Evolutionary conservation across 2,113 vertebrate genomes (phyloP), one percentile per base, ranked within the genome.

Genomic region (Cardinalis cardinalis): DNA sequence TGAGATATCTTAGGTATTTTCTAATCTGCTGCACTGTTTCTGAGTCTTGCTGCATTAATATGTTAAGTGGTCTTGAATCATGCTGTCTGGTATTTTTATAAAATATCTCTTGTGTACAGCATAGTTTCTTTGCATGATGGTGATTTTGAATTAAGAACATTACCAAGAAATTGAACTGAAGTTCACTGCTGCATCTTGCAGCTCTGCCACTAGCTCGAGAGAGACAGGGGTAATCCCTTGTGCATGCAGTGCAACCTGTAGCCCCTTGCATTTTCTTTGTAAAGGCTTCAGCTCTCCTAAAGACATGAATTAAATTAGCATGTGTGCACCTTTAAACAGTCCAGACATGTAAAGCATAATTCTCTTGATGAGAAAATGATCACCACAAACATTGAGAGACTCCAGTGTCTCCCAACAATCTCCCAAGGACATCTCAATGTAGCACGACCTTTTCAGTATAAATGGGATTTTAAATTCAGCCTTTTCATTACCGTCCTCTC

Each of bases 391-490:
- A 92, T 80, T 92, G 55, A 94, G 93, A 94, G 89, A 94, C 49
- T 56, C 43, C 40, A 52, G 44, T 88, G 87, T 96, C 86, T 97
- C 79, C 75, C 80, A 91, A 84, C 88, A 80, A 56, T 84, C 92
- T 97, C 85, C 72, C 80, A 94, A 91, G 93, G 89, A 91, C 81
- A 65, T 88, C 71, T 94, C 49, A 76, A 61, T 92, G 82, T 94
- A 79, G 69, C 87, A 38, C 82, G 90, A 97, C 96, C 93, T 96
- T 97, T 96, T 92, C 65, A 88, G 72, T 49, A 92, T 84, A 95
- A 97, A 96, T 96, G 87, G 88, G 89, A 93, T 97, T 97, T 97
- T 84, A 87, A 96, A 95, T 88, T 88, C 94, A 92, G 77, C 63
- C 95, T 95, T 96, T 96, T 95, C 89, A 60, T 94, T 92, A 81